phyloP scores from a whole-genome alignment of 1,140 invertebrate genomes.

The Drosophila teissieri region DNA sequence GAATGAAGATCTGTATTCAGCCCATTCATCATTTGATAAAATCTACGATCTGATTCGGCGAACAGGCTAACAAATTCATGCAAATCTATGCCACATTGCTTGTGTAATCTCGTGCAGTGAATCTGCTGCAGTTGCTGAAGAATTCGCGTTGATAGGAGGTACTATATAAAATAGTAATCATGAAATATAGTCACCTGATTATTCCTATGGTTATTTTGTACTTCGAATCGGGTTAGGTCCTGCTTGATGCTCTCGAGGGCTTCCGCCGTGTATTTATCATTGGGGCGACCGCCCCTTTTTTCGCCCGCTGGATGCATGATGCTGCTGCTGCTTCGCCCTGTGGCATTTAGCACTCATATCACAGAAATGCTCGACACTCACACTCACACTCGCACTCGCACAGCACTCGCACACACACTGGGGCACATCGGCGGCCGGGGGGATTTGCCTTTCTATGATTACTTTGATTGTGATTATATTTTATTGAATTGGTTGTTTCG shows the following conservation, averaged over 20 bases:
- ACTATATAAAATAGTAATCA: too few species aligned
- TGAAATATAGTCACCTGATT: conserved; percentile 59
- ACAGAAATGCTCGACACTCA: conserved; percentile 61
- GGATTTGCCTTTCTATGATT: conserved; percentile 20
- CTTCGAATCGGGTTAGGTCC: conserved; percentile 81
- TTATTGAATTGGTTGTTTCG: conserved; percentile 33
- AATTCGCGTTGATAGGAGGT: too few species aligned
- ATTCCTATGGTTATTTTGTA: conserved; percentile 84
- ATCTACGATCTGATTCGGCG: conserved; percentile 5
- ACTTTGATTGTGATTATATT: neutral
- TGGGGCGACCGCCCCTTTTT: conserved; percentile 84
- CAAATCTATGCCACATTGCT: neutral
- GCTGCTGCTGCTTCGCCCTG: conserved; percentile 74
- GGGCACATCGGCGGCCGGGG: conserved; percentile 36
- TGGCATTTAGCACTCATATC: conserved; percentile 84
- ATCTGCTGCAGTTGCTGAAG: too few species aligned
- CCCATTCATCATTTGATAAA: neutral
- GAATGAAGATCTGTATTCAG: conserved; percentile 1
- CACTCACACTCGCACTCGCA: conserved; percentile 15
- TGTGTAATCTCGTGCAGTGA: neutral
- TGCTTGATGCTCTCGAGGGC: conserved; percentile 83
- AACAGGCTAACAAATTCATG: neutral
- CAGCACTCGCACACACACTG: conserved; percentile 27
- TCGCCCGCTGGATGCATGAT: conserved; percentile 84
- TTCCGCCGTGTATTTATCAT: conserved; percentile 84